Base-by-base conservation (phyloP, 2,888 invertebrate species). In the Malthinus flaveolus region DNA sequence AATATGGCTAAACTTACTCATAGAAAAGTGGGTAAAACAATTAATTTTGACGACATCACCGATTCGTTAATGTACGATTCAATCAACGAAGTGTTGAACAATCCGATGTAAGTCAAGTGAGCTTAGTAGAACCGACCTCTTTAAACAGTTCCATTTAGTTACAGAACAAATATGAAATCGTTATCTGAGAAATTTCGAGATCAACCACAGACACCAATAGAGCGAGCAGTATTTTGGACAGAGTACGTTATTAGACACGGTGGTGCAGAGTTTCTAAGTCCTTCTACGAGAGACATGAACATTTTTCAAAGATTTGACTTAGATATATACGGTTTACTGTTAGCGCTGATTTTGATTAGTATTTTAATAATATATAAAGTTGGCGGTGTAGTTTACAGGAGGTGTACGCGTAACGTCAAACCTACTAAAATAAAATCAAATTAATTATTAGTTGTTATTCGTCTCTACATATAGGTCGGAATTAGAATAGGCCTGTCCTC, bases 21-120 rank as follows among this genome's bases (percentile, higher is more conserved):
- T 6, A 63, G 65, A 12, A 73, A 73, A 23, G 56, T 68, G 32
- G 72, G 68, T 6, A 37, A 63, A 10, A 61, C 33, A 7, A 34
- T 73, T 8, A 62, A 68, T 54, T 65, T 66, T 31, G 8, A 49
- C 4, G 64, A 64, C 8, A 33, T 72, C 10, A 70, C 64, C 2
- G 56, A 57, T 37, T 64, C 66, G 1, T 32, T 46, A 9, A 39
- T 74, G 0, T 53, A 56, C 5, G 49, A 62, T 6, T 60, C 68
- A 1, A 62, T 74, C 4, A 45, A 13, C 5, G 61, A 66, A 59
- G 59, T 75, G 31, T 34, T 72, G 3, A 49, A 55, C 9, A 66
- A 73, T 55, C 60, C 64, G 1, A 59, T 48, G 75, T 71, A 54
- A 61, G 66, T 65, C 15, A 15, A 23, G 5, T 3, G 5, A 23